phyloP scores from a whole-genome alignment of 2,888 invertebrate genomes.

The Tachystola acroxantha region DNA sequence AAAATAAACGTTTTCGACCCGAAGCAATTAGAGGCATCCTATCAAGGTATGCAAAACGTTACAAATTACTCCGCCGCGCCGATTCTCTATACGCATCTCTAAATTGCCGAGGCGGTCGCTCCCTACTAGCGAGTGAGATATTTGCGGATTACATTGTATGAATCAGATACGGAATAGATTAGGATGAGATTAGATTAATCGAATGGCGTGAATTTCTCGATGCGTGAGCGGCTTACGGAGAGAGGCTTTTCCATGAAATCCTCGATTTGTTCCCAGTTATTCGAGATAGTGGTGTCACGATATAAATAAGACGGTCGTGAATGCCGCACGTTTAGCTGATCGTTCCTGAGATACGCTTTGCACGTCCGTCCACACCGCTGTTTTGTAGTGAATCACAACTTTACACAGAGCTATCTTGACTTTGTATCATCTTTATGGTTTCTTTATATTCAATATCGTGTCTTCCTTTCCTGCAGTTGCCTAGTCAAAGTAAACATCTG shows the following conservation, averaged over 20 bases:
- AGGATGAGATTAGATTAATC: constrained; percentile 41
- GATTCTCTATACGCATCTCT: constrained; percentile 43
- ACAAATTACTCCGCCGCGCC: constrained; percentile 42
- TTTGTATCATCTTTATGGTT: neutral
- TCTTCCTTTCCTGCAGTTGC: constrained; percentile 13
- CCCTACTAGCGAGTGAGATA: constrained; percentile 18
- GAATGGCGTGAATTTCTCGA: constrained; percentile 31
- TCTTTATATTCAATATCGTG: constrained; percentile 10
- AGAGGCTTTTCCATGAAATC: constrained; percentile 42
- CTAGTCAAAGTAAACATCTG: constrained; percentile 18
- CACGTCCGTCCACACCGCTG: constrained; percentile 22
- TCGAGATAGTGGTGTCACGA: constrained; percentile 43
- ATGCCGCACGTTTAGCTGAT: constrained; percentile 39
- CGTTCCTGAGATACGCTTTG: constrained; percentile 31
- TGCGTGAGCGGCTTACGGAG: constrained; percentile 32
- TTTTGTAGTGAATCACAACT: constrained; percentile 10
- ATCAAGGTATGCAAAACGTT: constrained; percentile 40
- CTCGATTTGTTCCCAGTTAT: constrained; percentile 38
- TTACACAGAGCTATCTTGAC: neutral
- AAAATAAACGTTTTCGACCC: constrained; percentile 39
- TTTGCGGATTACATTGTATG: constrained; percentile 24
- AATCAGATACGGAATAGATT: constrained; percentile 29
- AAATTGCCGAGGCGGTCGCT: constrained; percentile 6
- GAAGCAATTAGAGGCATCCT: constrained; percentile 43
- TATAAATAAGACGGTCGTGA: constrained; percentile 37